Conservation (phyloP, 2,113 vertebrate species). For the Rhynchopsitta pachyrhyncha region DNA sequence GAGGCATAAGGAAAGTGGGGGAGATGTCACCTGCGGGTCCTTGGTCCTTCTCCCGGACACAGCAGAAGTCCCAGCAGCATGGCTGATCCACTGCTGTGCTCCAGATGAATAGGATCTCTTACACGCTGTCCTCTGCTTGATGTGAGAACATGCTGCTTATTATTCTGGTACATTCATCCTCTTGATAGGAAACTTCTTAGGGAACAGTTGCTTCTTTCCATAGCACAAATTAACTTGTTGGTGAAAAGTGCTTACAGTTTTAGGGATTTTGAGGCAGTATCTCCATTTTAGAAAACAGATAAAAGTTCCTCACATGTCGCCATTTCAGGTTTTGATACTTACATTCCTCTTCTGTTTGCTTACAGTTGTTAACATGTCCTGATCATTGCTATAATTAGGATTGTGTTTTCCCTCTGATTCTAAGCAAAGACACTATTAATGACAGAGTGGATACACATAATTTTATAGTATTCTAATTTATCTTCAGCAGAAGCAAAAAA, state of each 20-base stretch:
- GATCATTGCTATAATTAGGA: background rate
- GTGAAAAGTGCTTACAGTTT: background rate
- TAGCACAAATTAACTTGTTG: background rate
- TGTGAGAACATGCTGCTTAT: background rate
- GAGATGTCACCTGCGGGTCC: background rate
- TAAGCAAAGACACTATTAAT: background rate
- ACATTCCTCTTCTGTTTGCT: background rate
- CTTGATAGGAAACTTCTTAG: background rate
- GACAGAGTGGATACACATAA: background rate
- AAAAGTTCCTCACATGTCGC: background rate
- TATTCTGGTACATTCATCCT: background rate
- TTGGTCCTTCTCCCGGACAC: background rate
- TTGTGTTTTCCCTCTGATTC: background rate
- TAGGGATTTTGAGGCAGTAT: background rate
- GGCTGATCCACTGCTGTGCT: background rate
- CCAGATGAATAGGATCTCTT: background rate
- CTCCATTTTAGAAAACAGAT: background rate
- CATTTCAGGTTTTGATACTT: background rate
- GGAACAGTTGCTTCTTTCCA: background rate
- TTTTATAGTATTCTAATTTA: background rate
- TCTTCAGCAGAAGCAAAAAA: background rate
- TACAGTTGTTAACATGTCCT: background rate
- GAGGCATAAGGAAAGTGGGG: background rate
- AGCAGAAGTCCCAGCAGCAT: background rate
- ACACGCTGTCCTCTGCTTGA: background rate